Conservation (phyloP, 2,797 vertebrate genomes). For the Sarcoramphus papa region DNA sequence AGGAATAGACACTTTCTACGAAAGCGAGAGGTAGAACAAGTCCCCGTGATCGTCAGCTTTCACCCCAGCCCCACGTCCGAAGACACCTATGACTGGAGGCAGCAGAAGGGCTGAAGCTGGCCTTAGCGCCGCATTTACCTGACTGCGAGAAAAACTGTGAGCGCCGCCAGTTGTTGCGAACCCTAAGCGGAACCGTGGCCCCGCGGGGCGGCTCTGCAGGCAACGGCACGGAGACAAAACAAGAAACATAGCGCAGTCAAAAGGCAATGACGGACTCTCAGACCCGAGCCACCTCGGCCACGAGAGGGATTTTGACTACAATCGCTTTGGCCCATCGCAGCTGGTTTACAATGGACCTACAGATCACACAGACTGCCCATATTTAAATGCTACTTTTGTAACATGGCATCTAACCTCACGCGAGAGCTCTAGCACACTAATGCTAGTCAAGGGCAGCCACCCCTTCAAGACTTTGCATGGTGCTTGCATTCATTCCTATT, state of each 20-base stretch:
- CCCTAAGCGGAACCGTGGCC: constrained; percentile 78
- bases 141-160: constrained; percentile 88
- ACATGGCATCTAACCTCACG: neutral
- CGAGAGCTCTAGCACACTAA: neutral
- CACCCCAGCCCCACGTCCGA: constrained; percentile 5
- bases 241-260: constrained; percentile 50
- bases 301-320: neutral
- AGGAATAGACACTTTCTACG: constrained; percentile 41
- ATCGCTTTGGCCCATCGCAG: fast-evolving
- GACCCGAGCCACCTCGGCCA: neutral
- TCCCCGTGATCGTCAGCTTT: constrained; percentile 4
- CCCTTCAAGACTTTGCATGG: neutral
- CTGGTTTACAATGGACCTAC: neutral
- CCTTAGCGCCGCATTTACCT: constrained; percentile 80
- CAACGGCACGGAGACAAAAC: constrained; percentile 69
- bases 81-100: neutral
- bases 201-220: constrained; percentile 79
- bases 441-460: neutral
- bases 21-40: constrained; percentile 47
- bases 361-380: fast-evolving
- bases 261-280: neutral
- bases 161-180: constrained; percentile 87
- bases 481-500: neutral
- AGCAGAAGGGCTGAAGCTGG: constrained; percentile 53
- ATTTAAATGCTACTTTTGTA: neutral